Evolutionary conservation across 2,113 vertebrate genomes (phyloP).

Genomic region (Ictalurus punctatus): DNA sequence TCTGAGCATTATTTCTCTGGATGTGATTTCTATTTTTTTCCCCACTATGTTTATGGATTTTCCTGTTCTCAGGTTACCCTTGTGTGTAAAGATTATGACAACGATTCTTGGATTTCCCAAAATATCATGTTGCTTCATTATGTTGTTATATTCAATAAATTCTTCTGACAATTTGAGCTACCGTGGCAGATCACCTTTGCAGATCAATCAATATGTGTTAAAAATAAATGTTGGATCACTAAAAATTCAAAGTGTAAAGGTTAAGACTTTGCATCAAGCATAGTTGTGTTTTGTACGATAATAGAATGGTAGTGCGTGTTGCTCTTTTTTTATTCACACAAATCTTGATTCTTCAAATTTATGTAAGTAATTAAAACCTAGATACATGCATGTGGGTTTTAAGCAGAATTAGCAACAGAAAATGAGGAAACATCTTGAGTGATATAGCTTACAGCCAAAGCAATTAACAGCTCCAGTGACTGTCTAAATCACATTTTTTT

Average conservation of each 20-base stretch:
- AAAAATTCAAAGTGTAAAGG: neutral
- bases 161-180: neutral
- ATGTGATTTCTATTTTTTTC: neutral
- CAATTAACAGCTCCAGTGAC: slow-evolving; percentile 41
- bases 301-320: neutral
- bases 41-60: neutral
- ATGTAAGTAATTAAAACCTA: slow-evolving; percentile 29
- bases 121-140: neutral
- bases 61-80: neutral
- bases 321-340: neutral
- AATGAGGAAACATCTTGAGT: slow-evolving; percentile 26
- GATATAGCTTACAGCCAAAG: slow-evolving; percentile 43
- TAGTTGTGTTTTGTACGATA: neutral
- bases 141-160: neutral
- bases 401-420: slow-evolving; percentile 34
- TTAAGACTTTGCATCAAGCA: neutral
- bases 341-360: neutral
- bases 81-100: neutral
- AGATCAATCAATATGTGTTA: neutral
- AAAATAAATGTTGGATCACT: neutral
- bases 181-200: neutral
- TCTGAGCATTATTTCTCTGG: neutral
- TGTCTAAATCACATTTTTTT: slow-evolving; percentile 16
- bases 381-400: slow-evolving; percentile 15
- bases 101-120: neutral